Evolutionary conservation across 2,113 vertebrate genomes (phyloP), one percentile per base, ranked within the genome.

Genomic region (Pelecanus crispus): DNA sequence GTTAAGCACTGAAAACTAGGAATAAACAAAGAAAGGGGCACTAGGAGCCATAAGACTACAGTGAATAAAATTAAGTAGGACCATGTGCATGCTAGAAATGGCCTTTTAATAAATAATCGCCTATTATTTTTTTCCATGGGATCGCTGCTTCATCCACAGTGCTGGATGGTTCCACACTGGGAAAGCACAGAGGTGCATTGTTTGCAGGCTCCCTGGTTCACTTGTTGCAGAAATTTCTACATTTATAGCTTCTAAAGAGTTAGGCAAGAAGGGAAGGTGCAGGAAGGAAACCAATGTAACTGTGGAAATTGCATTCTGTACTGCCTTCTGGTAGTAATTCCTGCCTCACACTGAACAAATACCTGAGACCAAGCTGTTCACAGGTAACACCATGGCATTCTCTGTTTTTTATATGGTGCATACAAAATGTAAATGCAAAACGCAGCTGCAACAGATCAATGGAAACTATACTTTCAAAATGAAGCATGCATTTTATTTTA

Each of bases 151-250:
- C 45, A 65, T 20, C 36, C 20, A 56, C 38, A 49, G 26, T 7
- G 26, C 13, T 61, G n/a, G 29, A 68, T 13, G 20, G 36, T 49
- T 19, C 8, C 0, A 0, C 4, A 2, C 20, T 28, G 14, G 44
- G 11, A 55, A 73, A 85, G 26, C 72, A 77, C 6, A 3, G 44
- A 74, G n/a, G 29, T 31, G 6, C 2, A 0, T 10, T 49, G 32
- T 78, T 66, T 44, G 61, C 32, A 89, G 50, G 42, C 32, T 81
- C 40, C 29, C 15, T 24, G 9, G 45, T 45, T 67, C 56, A 78
- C 22, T 21, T 45, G 28, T 47, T 82, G 49, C 16, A 83, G 49
- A 70, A 56, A 61, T 29, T 26, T 63, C 31, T 52, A 22, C 3
- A 5, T 38, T 73, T 65, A 15, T 52, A 22, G 32, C 71, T 95